Evolutionary conservation across 2,888 invertebrate genomes (phyloP).

Genomic region (Clunio marinus): DNA sequence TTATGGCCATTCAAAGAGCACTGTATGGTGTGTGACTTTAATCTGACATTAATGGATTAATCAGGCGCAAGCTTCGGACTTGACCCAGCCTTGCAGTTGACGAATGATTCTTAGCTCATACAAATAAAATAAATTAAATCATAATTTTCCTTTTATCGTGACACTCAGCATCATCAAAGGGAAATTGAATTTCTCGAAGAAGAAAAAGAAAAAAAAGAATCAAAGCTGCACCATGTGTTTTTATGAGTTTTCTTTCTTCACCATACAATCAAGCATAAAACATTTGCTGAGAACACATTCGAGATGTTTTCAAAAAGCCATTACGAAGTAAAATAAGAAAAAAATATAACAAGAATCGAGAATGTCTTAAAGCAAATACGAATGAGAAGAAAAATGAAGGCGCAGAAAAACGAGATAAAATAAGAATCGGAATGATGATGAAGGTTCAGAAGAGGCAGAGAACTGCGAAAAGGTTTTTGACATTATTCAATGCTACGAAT

Average conservation of each 20-base stretch:
- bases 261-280: neutral
- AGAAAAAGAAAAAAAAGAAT: neutral
- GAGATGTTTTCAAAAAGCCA: conserved; percentile 19
- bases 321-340: neutral
- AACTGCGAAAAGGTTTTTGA: conserved; percentile 36
- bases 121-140: too few species aligned
- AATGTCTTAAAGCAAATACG: neutral
- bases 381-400: neutral
- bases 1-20: neutral
- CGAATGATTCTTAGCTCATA: too few species aligned
- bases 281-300: conserved; percentile 18
- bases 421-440: conserved; percentile 19
- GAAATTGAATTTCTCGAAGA: neutral
- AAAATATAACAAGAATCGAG: neutral
- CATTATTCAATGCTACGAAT: conserved; percentile 37
- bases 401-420: neutral
- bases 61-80: neutral
- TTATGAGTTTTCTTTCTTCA: neutral
- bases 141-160: too few species aligned
- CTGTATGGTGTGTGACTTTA: neutral
- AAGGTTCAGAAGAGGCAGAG: conserved; percentile 28
- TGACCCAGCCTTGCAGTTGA: neutral
- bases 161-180: conserved; percentile 8
- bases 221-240: conserved; percentile 14
- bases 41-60: neutral